Base-by-base conservation (phyloP, 2,113 vertebrate genomes). In the Promerops cafer region DNA sequence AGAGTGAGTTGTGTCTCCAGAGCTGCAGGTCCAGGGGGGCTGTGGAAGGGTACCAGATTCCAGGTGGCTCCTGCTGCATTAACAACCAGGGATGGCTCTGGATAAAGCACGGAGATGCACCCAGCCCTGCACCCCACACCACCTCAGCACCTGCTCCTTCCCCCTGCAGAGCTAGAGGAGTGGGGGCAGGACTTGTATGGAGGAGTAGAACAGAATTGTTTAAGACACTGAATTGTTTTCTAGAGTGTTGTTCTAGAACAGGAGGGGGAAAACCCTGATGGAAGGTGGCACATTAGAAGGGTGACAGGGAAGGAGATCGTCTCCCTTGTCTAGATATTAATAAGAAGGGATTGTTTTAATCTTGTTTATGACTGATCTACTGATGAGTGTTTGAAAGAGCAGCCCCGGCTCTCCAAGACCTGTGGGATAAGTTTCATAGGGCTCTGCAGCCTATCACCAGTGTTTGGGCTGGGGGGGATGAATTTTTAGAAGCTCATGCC, bases 51-150 rank as follows among this genome's bases (percentile, higher is more conserved):
- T 22, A 1, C 30, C 7, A 30, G 59, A 7, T 30, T 15, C n/a
- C 4, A 4, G 56, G n/a, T 1, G 3, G 28, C 54, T 42, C 14
- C 2, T 52, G 45, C 52, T 4, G 22, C 64, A 27, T 12, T 26
- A 11, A 4, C 19, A 4, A 0, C 4, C 3, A 1, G 42, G 42
- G 28, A 5, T 42, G 65, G 31, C 10, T 61, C 31, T 6, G 9
- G 42, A 1, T 28, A 0, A 9, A 35, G 39, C 2, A 1, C 0
- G 0, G 69, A 37, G 64, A 5, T 1, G 20, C 40, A 1, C 27
- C 8, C 15, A 13, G 65, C 28, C 49, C 57, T 40, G 65, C 40
- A 7, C 9, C 49, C 2, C 1, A 26, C 35, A 13, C 33, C 1
- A 1, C 49, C 66, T 11, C 23, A 3, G 37, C 52, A 16, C 22